Evolutionary conservation across 2,888 invertebrate genomes (phyloP), one percentile per base, ranked within the genome.

Genomic region (Trileptium ribeirensis): DNA sequence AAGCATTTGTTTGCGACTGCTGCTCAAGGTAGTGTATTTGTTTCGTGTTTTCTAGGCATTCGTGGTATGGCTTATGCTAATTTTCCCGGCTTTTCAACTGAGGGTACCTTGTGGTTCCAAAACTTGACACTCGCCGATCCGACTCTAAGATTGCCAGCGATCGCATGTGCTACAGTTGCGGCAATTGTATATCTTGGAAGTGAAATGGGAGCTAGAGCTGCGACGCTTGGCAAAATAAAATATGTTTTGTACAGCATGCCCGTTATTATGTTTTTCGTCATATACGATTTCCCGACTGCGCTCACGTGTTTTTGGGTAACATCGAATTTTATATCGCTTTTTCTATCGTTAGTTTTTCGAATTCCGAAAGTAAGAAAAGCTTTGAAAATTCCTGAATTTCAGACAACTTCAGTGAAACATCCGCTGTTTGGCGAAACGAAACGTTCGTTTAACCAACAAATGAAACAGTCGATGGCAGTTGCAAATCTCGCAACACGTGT

Each of bases 61-160:
- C 3, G 36, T 19, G 36, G 74, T 8, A 8, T 70, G 15, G 74
- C 74, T 3, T 8, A 34, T 8, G 33, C 33, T 8, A 31, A 31
- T 3, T 3, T 36, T 8, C 33, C 31, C 8, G 74, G 74, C 8
- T 34, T 70, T 3, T 19, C 15, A 3, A 19, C 74, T n/a, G 74
- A 70, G 36, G 74, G 74, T 34, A 15, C 36, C 8, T n/a, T 70
- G 74, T 70, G 74, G 74, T 70, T 70, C 74, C 31, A 29, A n/a
- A n/a, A 70, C n/a, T 70, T 70, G n/a, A 70, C 74, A 3, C 3
- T 70, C 29, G 74, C 74, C 15, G 74, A 70, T 70, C 74, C 74
- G 51, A 15, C 8, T 24, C 51, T 51, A 51, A 51, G 8, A 15
- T 51, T 51, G 24, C 51, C 51, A 51, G 51, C 51, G 51, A 24